These are phyloP conservation scores for Episyrphus balteatus DNA, from an alignment of 1,140 invertebrate genomes.

Conservation along the genomic window DNA sequence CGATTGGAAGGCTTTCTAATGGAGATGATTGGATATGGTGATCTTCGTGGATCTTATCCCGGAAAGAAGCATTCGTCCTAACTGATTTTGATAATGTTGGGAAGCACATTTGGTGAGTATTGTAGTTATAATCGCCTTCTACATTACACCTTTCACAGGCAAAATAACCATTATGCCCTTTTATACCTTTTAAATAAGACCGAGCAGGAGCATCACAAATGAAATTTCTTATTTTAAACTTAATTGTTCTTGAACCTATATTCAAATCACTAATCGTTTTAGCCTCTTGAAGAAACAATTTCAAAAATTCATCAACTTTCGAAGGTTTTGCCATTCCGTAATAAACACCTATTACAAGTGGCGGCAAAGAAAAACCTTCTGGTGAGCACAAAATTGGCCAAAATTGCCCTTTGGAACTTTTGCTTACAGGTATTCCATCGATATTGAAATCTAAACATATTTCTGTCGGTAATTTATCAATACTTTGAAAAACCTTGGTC, in stretches of 20 bases:
- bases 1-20: conserved; percentile 12
- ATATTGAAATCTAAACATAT: conserved; percentile 8
- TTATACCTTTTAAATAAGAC: conserved; percentile 7
- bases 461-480: neutral
- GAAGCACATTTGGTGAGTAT: conserved; percentile 4
- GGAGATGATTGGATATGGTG: conserved; percentile 11
- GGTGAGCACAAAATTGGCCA: conserved; percentile 13
- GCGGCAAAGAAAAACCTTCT: conserved; percentile 6
- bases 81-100: conserved; percentile 4
- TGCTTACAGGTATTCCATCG: conserved; percentile 13
- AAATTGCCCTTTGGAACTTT: conserved; percentile 9
- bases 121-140: conserved; percentile 9
- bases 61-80: conserved; percentile 14
- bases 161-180: conserved; percentile 8
- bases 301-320: conserved; percentile 8
- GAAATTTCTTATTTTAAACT: conserved; percentile 7
- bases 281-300: conserved; percentile 14
- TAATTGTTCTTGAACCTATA: conserved; percentile 4
- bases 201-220: conserved; percentile 12
- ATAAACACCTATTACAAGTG: conserved; percentile 15
- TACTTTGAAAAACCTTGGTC: neutral
- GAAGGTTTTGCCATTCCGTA: conserved; percentile 14
- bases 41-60: conserved; percentile 4
- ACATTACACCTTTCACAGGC: conserved; percentile 12
- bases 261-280: conserved; percentile 5